phyloP scores from a whole-genome alignment of 1,140 invertebrate species.

The Choristoneura fumiferana region DNA sequence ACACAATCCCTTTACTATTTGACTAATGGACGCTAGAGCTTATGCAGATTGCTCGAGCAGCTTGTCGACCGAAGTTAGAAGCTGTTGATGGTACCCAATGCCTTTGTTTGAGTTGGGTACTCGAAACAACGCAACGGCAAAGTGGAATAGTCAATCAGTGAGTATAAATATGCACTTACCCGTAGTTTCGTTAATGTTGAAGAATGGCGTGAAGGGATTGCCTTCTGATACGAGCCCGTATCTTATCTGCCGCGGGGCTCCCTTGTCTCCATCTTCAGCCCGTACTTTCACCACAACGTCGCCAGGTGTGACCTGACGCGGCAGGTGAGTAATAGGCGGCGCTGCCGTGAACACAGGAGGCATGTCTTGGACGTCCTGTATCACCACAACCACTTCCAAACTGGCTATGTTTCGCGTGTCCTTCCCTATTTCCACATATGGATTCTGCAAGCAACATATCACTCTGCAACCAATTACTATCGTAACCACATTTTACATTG shows the following conservation, averaged over 20 bases:
- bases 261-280: conserved; percentile 94
- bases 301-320: conserved; percentile 81
- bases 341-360: conserved; percentile 90
- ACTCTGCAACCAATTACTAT: conserved; percentile 7
- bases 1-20: conserved; percentile 11
- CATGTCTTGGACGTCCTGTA: conserved; percentile 92
- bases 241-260: conserved; percentile 87
- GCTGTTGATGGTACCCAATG: conserved; percentile 16
- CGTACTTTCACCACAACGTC: conserved; percentile 85
- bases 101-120: conserved; percentile 9
- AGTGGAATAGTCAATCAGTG: conserved; percentile 18
- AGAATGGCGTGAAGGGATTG: conserved; percentile 90
- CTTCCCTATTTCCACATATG: conserved; percentile 87
- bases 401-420: conserved; percentile 92
- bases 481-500: conserved; percentile 11
- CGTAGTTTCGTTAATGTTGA: conserved; percentile 89
- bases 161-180: conserved; percentile 79
- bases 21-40: conserved; percentile 7
- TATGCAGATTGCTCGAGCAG: conserved; percentile 8
- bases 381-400: conserved; percentile 87
- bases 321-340: conserved; percentile 87
- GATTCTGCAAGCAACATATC: conserved; percentile 82
- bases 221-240: conserved; percentile 90
- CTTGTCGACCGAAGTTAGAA: conserved; percentile 13
- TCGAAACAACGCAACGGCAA: no score